Evolutionary conservation across 2,888 invertebrate species (phyloP), one percentile per base, ranked within the genome.

Genomic region (Meiosimyza decipiens): DNA sequence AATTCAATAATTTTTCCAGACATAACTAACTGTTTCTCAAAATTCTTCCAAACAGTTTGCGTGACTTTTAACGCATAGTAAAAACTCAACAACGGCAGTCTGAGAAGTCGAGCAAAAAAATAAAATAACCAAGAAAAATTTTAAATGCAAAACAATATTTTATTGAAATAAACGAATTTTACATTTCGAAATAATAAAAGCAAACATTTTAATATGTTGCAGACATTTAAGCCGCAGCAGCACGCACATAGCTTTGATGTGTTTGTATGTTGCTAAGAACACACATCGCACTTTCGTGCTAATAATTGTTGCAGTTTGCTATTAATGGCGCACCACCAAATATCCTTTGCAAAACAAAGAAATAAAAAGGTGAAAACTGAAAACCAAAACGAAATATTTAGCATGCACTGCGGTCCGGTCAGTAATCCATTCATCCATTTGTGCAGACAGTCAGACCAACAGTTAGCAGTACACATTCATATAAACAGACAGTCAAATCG

Each of bases 271-370:
- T 28, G 28, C 15, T 57, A 57, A n/a, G 13, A 22, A 49, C 47
- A 49, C 57, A 28, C 47, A 68, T 59, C 59, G 55, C 62, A 67
- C 33, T 69, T 73, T 73, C 74, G 74, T 74, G 74, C 73, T 60
- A 73, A 71, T 74, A 74, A 74, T 74, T 74, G 73, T 73, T 71
- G 68, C 59, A 71, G 67, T 72, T 74, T 74, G 28, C 71, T 71
- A 73, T 73, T 74, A 74, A 74, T 74, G 71, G 68, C 52, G 55
- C 65, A 71, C 68, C 71, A 71, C 52, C 66, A 67, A 67, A 67
- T 18, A 47, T 63, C 16, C n/a, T 18, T n/a, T n/a, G 47, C n/a
- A 33, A 63, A 63, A 63, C 13, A 63, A 67, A 66, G 66, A 67
- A 50, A 62, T 57, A 40, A 49, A 65, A 69, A 64, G 40, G 6